A percentile compares a stretch with the other conserved stretches of the same genome.
phyloP scores from a whole-genome alignment of 2,113 vertebrate species.

The Tachysurus fulvidraco region DNA sequence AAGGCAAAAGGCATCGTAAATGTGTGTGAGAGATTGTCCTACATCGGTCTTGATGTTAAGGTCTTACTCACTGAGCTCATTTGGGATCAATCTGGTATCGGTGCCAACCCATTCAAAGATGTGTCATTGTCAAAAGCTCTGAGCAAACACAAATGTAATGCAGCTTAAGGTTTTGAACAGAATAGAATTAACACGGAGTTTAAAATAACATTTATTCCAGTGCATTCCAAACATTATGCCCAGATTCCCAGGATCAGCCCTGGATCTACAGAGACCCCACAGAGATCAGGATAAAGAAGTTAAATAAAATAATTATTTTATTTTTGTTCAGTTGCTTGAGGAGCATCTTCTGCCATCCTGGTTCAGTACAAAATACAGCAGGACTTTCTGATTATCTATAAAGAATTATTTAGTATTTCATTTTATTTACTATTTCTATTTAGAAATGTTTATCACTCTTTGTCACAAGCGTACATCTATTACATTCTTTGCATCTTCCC shows the following conservation, averaged over 20 bases:
- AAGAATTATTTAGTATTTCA: not conserved
- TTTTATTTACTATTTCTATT: not conserved
- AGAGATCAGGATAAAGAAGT: not conserved
- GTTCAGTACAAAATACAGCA: not conserved
- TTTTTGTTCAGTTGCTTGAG: not conserved
- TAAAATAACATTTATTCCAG: not conserved
- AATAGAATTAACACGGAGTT: not conserved
- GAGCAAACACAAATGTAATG: slow-evolving; percentile 9
- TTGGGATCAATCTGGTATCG: not conserved
- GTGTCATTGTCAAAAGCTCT: not conserved
- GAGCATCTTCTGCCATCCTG: not conserved
- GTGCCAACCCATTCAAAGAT: slow-evolving; percentile 10
- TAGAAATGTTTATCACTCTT: not conserved
- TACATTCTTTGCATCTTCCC: not conserved
- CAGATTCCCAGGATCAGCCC: not conserved
- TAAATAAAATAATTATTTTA: not conserved
- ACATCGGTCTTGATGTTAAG: slow-evolving; percentile 20
- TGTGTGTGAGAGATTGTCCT: slow-evolving; percentile 14
- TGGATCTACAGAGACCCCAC: not conserved
- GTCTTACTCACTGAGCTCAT: slow-evolving; percentile 28
- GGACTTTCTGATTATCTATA: not conserved
- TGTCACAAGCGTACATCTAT: too few relatives aligned
- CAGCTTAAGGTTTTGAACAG: not conserved
- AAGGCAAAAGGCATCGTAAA: slow-evolving; percentile 44
- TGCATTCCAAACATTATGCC: not conserved